Evolutionary conservation across 1,140 invertebrate genomes (phyloP), one percentile per base, ranked within the genome.

Genomic region (Augochlora pura): DNA sequence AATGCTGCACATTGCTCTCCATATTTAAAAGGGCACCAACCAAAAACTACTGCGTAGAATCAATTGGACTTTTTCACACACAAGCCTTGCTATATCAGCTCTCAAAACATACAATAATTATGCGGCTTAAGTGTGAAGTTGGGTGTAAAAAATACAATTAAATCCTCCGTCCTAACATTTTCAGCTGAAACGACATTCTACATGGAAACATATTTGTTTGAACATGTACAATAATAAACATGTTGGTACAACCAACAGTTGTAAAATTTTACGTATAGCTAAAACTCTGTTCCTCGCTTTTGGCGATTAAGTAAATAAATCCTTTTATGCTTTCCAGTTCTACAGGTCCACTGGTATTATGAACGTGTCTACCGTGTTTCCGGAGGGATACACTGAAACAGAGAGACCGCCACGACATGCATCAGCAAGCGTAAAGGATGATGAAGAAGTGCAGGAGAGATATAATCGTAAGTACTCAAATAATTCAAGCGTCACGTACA

Each of bases 301-400:
- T 57, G 18, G 7, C 18, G 2, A 6, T 23, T n/a, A 2, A 32
- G 8, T 57, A 57, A 57, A n/a, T 9, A 57, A 57, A 66, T n/a
- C 6, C 6, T 12, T 0, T n/a, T 9, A 25, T 69, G 5, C 62
- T 77, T 64, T 23, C 27, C 27, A 73, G 81, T 84, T 81, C 49
- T 16, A 87, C 80, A 86, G 79, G 23, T 63, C 66, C 27, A 75
- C 63, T n/a, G 64, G 75, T 57, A 67, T 60, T 60, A 92, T 92
- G 91, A 91, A 91, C 62, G 88, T 90, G 18, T 91, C 91, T 8
- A 92, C 91, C 69, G 91, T 92, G 23, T 92, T 90, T 75, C 91
- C 91, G 25, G 91, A 91, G 83, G 90, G 88, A 70, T 86, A 86
- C 49, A 82, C 83, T 14, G 77, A 83, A 65, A 78, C 67, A 38